A percentile compares a stretch with the other conserved stretches of the same genome.
Conservation (phyloP, 1,140 invertebrate species). For the Pentalonia nigronervosa region DNA sequence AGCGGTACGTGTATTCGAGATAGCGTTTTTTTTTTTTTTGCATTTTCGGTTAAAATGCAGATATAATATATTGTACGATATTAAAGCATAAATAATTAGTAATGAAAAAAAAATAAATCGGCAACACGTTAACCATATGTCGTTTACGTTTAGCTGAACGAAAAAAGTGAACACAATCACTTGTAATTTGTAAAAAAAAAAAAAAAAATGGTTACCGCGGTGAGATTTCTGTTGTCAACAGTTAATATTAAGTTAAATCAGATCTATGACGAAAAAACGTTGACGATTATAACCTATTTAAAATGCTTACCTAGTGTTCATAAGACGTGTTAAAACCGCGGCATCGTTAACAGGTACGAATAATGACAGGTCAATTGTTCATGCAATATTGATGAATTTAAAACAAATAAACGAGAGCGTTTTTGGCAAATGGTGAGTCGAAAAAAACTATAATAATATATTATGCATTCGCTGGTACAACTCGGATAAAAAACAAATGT, state of each 20-base stretch:
- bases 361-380: not conserved
- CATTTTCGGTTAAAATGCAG: too few species aligned
- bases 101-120: too few species aligned
- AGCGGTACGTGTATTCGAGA: too few species aligned
- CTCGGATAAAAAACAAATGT: not conserved
- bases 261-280: too few species aligned
- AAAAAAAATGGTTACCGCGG: too few species aligned
- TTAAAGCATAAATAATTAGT: too few species aligned
- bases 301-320: not conserved
- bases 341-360: not conserved
- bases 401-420: not conserved
- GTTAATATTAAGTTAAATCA: too few species aligned
- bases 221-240: too few species aligned
- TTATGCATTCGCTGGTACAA: not conserved
- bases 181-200: too few species aligned
- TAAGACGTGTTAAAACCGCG: not conserved
- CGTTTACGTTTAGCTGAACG: not conserved
- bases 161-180: not conserved
- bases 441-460: too few species aligned
- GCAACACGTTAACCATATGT: not conserved
- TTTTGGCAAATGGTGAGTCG: not conserved
- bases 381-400: not conserved
- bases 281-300: not conserved
- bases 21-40: too few species aligned
- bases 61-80: too few species aligned